Percentiles rank a stretch among this genome's conserved stretches.
These are phyloP conservation scores for Ectropis crepuscularia DNA, from an alignment of 2,888 invertebrate species.

Conservation along the genomic window DNA sequence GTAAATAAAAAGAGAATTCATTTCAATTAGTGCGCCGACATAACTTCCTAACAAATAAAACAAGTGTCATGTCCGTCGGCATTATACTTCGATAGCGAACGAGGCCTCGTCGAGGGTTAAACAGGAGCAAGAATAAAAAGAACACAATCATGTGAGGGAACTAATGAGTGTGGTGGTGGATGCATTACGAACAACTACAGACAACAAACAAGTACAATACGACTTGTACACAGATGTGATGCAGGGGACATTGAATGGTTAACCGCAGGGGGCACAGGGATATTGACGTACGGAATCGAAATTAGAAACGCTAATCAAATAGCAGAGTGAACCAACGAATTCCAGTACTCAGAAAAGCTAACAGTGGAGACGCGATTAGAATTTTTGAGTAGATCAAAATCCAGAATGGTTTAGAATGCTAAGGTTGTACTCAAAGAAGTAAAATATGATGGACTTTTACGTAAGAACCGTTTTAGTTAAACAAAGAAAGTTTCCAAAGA, in stretches of 20 bases:
- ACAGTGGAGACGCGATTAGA: constrained; percentile 12
- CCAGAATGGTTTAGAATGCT: constrained; percentile 11
- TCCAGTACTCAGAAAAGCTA: constrained; percentile 37
- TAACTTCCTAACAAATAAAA: constrained; percentile 63
- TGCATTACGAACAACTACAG: constrained; percentile 40
- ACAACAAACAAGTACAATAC: constrained; percentile 4
- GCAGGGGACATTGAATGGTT: constrained; percentile 10
- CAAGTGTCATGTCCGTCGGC: constrained; percentile 57
- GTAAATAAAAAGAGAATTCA: constrained; percentile 56
- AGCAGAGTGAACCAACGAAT: constrained; percentile 45
- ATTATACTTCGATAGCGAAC: constrained; percentile 62
- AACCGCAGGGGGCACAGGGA: constrained; percentile 1
- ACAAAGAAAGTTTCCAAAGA: constrained; percentile 31
- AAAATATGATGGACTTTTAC: constrained; percentile 12
- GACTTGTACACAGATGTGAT: constrained; percentile 4
- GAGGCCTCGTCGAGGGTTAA: constrained; percentile 55
- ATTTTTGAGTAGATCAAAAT: constrained; percentile 10
- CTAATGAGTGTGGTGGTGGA: constrained; percentile 58
- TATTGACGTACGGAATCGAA: constrained; percentile 10
- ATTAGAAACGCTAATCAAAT: constrained; percentile 57
- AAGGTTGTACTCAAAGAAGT: no score
- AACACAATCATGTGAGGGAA: constrained; percentile 60
- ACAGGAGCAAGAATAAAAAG: constrained; percentile 66
- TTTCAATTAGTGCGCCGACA: constrained; percentile 60
- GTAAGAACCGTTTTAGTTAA: constrained; percentile 15